Conservation (phyloP, 1,140 invertebrate species). For the Zaprionus davidi region DNA sequence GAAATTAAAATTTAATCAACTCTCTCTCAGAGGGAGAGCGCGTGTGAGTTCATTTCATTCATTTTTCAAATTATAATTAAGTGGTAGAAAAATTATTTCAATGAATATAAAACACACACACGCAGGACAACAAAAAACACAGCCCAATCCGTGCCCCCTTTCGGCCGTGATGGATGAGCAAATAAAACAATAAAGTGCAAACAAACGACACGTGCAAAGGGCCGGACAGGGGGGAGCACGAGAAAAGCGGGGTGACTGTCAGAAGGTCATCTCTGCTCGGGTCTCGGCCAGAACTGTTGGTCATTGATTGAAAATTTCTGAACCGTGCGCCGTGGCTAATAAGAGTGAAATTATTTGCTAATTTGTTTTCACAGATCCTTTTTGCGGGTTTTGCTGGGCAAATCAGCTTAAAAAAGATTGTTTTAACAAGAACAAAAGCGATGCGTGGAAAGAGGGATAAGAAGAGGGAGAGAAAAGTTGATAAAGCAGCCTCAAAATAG, state of each 20-base stretch:
- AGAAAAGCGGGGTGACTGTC: neutral
- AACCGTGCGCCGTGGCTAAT: conserved; percentile 51
- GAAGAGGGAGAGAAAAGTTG: conserved; percentile 49
- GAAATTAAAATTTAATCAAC: conserved; percentile 74
- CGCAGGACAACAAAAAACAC: conserved; percentile 32
- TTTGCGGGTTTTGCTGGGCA: conserved; percentile 19
- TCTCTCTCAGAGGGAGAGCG: neutral
- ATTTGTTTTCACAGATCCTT: conserved; percentile 61
- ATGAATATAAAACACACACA: conserved; percentile 29
- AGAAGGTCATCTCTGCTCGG: neutral
- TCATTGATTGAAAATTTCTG: conserved; percentile 66
- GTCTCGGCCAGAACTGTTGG: conserved; percentile 12
- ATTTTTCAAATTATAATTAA: conserved; percentile 74
- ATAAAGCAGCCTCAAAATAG: conserved; percentile 60
- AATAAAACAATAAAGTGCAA: conserved; percentile 65
- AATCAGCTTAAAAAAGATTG: conserved; percentile 69
- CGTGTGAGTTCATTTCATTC: conserved; percentile 36
- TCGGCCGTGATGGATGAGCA: conserved; percentile 57
- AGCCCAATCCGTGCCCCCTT: neutral
- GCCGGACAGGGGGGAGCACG: neutral
- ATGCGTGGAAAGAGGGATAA: conserved; percentile 28
- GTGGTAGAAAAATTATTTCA: conserved; percentile 63
- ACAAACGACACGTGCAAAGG: conserved; percentile 56
- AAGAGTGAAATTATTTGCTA: conserved; percentile 73
- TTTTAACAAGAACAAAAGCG: conserved; percentile 42